Evolutionary conservation across 2,888 invertebrate genomes (phyloP).

Genomic region (Volucella inflata): DNA sequence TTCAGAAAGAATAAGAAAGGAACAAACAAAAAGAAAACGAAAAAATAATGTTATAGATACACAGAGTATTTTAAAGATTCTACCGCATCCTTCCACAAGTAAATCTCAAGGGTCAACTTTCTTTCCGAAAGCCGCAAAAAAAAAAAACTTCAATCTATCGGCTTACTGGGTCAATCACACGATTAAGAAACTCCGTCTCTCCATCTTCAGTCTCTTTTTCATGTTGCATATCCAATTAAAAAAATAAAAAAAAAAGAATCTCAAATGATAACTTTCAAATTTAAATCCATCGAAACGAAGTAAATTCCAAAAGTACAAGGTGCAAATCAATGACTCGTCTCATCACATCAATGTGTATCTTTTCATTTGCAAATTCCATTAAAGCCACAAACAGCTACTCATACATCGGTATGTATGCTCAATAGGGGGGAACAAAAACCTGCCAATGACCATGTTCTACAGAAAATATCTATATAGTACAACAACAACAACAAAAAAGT

Average conservation of each 20-base stretch:
- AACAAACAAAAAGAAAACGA: too few species aligned
- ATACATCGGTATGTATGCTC: neutral
- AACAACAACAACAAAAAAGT: constrained; percentile 54
- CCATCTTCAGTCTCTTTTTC: too few species aligned
- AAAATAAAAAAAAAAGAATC: neutral
- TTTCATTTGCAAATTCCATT: constrained; percentile 11
- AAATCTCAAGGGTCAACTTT: too few species aligned
- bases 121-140: too few species aligned
- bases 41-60: too few species aligned
- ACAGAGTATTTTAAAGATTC: too few species aligned
- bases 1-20: too few species aligned
- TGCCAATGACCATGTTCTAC: neutral
- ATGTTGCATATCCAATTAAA: neutral
- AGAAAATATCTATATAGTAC: too few species aligned
- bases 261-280: constrained; percentile 1
- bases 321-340: constrained; percentile 24
- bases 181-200: too few species aligned
- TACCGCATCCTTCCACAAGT: too few species aligned
- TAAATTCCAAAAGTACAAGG: constrained; percentile 3
- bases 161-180: too few species aligned
- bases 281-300: neutral
- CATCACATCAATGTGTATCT: neutral
- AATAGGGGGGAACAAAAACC: neutral
- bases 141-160: too few species aligned
- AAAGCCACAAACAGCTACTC: neutral